Evolutionary conservation across 2,888 invertebrate genomes (phyloP), one percentile per base, ranked within the genome.

Genomic region (Plebejus anna): DNA sequence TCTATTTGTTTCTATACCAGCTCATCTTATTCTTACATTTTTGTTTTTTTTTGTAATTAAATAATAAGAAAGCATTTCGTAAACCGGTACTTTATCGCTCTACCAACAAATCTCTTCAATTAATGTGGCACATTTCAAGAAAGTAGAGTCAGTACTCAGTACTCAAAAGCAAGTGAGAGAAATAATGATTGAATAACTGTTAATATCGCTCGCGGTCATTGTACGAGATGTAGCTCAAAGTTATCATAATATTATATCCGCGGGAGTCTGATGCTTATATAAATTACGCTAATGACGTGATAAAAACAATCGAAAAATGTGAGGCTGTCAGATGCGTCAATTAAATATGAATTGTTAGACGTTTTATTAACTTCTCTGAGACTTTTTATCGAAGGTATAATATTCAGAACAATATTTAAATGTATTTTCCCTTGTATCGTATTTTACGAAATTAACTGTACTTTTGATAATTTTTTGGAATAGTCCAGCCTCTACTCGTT

Each of bases 181-280:
- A 66, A 16, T 66, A 16, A 36, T 66, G 66, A 66, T 66, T 66
- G 61, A 66, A 66, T 66, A 66, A 66, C 66, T 66, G 66, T 66
- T 66, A 28, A 66, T 32, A 66, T 66, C 66, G 32, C 32, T 66
- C 36, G 32, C 66, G 66, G 66, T 66, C 66, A 66, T 32, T 66
- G 66, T 66, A 66, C 66, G 66, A 66, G 32, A 66, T 32, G 66
- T 66, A 16, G 66, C 32, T 36, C 66, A 66, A 66, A 66, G 13
- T 66, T 66, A 66, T 66, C 66, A 66, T 66, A 66, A 66, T 66
- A 66, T 66, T 66, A 66, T 36, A 66, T 66, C 32, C 66, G 66
- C 66, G 66, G 66, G 66, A 32, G 66, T 66, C 66, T 66, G 66
- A 32, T 36, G 16, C 28, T 66, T 66, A 36, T 66, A 66, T 66